Conservation (phyloP, 2,113 vertebrate genomes). For the Pseudonaja textilis region DNA sequence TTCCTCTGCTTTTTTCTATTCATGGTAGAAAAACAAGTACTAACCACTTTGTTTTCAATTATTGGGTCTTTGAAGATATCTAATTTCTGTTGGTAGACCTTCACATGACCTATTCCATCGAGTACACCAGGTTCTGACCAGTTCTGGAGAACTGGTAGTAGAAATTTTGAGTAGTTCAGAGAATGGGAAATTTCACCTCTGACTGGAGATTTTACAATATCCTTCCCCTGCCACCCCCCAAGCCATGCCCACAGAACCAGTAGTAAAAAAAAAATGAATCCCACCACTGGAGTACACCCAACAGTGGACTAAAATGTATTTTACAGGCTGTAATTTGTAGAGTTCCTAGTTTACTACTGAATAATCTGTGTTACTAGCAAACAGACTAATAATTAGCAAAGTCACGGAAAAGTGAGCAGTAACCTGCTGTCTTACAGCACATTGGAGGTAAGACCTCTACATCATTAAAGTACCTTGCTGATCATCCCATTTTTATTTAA, state of each 20-base stretch:
- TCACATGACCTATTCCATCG: neutral
- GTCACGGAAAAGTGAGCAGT: constrained; percentile 6
- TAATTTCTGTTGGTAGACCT: neutral
- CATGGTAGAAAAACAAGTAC: neutral
- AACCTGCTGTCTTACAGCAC: neutral
- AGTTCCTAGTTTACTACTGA: neutral
- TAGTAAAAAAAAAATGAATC: too few relatives aligned
- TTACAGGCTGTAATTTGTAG: neutral
- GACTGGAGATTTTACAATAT: too few relatives aligned
- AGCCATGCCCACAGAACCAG: too few relatives aligned
- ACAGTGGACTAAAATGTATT: neutral
- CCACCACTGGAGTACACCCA: neutral
- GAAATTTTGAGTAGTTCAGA: too few relatives aligned
- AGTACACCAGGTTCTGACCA: neutral
- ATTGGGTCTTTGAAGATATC: neutral
- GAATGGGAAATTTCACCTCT: too few relatives aligned
- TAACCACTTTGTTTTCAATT: neutral
- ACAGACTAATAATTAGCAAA: constrained; percentile 27
- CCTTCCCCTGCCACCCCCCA: too few relatives aligned
- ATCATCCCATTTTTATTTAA: neutral
- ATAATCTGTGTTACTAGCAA: neutral
- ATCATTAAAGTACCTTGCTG: neutral
- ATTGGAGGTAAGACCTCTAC: neutral
- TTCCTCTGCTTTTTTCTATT: neutral
- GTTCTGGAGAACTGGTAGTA: too few relatives aligned